phyloP scores from a whole-genome alignment of 2,888 invertebrate genomes.

The Norana najaformis region DNA sequence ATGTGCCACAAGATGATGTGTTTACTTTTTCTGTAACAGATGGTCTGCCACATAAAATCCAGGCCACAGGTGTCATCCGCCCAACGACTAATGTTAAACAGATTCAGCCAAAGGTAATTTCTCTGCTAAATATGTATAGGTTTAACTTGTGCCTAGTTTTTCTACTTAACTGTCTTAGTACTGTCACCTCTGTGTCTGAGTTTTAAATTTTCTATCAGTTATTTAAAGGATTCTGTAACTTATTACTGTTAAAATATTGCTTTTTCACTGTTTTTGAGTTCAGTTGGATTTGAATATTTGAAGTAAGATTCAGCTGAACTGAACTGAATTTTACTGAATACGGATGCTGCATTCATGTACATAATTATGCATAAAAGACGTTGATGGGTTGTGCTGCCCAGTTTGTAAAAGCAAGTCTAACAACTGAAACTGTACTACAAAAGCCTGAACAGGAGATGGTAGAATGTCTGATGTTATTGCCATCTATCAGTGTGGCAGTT shows the following conservation, averaged over 20 bases:
- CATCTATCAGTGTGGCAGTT: neutral
- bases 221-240: neutral
- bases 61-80: slow-evolving; percentile 61
- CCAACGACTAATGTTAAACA: slow-evolving; percentile 49
- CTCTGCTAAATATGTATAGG: neutral
- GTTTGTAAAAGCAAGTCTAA: neutral
- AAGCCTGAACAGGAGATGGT: neutral
- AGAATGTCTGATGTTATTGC: neutral
- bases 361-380: neutral
- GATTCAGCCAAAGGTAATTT: slow-evolving; percentile 26
- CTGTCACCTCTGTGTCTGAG: neutral
- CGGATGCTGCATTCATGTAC: neutral
- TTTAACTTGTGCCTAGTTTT: neutral
- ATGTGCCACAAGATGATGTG: neutral
- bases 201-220: neutral
- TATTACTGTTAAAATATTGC: neutral
- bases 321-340: too few species aligned
- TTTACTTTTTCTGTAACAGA: neutral
- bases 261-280: neutral
- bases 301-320: neutral
- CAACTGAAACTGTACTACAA: neutral
- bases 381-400: neutral
- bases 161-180: neutral
- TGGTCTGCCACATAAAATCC: slow-evolving; percentile 69
- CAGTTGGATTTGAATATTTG: neutral